These are phyloP conservation scores for Eidolon dupreanum DNA, from an alignment of 2,797 vertebrate species.

Conservation along the genomic window DNA sequence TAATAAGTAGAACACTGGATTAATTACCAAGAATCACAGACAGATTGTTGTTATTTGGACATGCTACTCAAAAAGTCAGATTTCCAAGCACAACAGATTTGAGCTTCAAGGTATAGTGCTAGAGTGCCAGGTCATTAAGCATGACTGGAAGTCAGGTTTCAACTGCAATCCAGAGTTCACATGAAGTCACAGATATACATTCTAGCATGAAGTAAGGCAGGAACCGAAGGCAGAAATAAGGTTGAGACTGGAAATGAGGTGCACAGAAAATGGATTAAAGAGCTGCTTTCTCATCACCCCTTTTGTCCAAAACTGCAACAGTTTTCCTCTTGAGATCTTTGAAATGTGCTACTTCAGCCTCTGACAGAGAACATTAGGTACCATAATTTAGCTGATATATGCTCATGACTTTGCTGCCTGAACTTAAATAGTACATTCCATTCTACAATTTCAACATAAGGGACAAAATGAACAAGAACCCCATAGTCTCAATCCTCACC, in stretches of 20 bases:
- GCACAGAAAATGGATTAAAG: neutral
- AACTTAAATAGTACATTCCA: neutral
- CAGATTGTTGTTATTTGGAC: neutral
- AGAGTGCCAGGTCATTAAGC: neutral
- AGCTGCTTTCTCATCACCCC: neutral
- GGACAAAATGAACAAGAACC: neutral
- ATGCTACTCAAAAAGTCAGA: slow-evolving; percentile 27
- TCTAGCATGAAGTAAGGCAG: neutral
- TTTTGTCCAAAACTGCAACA: neutral
- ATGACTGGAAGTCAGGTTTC: neutral
- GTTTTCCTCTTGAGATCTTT: neutral
- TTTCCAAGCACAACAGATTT: neutral
- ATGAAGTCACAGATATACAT: neutral
- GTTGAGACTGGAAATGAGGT: neutral
- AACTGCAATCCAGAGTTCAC: neutral
- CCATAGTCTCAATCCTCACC: neutral
- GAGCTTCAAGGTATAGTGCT: neutral
- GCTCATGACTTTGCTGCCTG: neutral
- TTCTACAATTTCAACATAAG: neutral
- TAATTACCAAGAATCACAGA: slow-evolving; percentile 55
- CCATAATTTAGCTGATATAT: neutral
- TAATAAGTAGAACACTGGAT: slow-evolving; percentile 52
- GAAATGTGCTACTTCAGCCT: neutral
- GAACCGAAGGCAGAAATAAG: neutral
- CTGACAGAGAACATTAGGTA: neutral